Evolutionary conservation across 2,888 invertebrate species (phyloP), one percentile per base, ranked within the genome.

Genomic region (Lithophane leautieri): DNA sequence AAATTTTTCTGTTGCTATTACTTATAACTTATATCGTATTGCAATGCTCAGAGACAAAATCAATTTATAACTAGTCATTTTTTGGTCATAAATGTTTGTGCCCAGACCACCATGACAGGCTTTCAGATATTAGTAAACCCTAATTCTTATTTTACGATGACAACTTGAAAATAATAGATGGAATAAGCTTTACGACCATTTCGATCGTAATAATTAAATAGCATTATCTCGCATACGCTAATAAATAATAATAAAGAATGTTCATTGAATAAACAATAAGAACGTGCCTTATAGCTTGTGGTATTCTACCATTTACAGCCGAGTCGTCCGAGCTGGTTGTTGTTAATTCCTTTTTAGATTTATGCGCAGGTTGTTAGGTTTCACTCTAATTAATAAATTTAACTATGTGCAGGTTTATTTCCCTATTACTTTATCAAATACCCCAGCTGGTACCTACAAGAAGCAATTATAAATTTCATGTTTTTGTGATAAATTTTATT

Each of bases 341-440:
- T 54, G 47, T 73, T 71, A 73, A 69, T 83, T 72, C 80, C 72
- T 63, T 76, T 79, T 56, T 50, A 82, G 72, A 83, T 79, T 82
- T 82, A 82, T 71, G 52, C 44, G 62, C 62, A 76, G 65, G 56
- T 68, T 56, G 65, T 58, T 68, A 65, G 47, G 12, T 84, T 84
- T 77, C 66, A 76, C 65, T 83, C 47, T 63, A 80, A 80, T 80
- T 73, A 71, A 65, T 82, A 75, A 61, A 58, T 70, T 60, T 68
- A 47, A 76, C 58, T 54, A 58, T 52, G 28, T 67, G 56, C 61
- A 7, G 61, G n/a, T 70, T 71, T 58, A 71, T 70, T 71, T 83
- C 83, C 76, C 68, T 69, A 75, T 72, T 68, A 52, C 25, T 40
- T 52, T 47, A 69, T 66, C 63, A 63, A 63, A 28, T 67, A 56